Evolutionary conservation across 2,888 invertebrate genomes (phyloP), one percentile per base, ranked within the genome.

Genomic region (Dasypogon diadema): DNA sequence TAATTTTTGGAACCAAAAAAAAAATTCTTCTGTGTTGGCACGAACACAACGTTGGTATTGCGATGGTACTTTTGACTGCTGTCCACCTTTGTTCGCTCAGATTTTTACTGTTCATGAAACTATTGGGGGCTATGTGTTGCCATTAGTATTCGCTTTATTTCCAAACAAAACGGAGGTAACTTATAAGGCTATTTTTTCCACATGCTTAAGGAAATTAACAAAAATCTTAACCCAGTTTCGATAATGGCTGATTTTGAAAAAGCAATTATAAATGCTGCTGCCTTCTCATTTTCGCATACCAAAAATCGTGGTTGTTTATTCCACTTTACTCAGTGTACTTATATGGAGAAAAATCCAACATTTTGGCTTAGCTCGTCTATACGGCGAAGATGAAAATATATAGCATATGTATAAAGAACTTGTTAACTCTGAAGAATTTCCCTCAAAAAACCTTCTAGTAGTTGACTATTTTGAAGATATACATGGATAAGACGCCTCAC

Each of bases 381-480:
- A 30, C 30, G 30, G 30, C 30, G 8, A 30, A 30, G 30, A 30
- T 30, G 30, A 30, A 3, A 30, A 30, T 30, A 30, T 30, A 3
- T 42, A 42, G 42, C 42, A 12, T 42, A 42, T 42, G 42, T 42
- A 42, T 42, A n/a, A 42, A 42, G 42, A 42, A 42, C 42, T 42
- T 42, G 42, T 42, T 42, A 6, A 12, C 12, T 42, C 42, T 42
- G 42, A 42, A 42, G 42, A 42, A 1, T 42, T 42, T 42, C 42
- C n/a, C 12, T 42, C n/a, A n/a, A n/a, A 42, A 42, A 42, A 0
- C 10, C 10, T 42, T 12, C 42, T 12, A 42, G 10, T 42, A 42
- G 42, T 42, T 42, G 8, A 42, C 1, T 42, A 42, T 42, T 42
- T 42, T n/a, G 42, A 42, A 42, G 42, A 42, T 42, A 30, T 10